Percentiles rank a stretch among this genome's conserved stretches.
phyloP scores from a whole-genome alignment of 2,113 vertebrate species.

The Dromiciops gliroides region DNA sequence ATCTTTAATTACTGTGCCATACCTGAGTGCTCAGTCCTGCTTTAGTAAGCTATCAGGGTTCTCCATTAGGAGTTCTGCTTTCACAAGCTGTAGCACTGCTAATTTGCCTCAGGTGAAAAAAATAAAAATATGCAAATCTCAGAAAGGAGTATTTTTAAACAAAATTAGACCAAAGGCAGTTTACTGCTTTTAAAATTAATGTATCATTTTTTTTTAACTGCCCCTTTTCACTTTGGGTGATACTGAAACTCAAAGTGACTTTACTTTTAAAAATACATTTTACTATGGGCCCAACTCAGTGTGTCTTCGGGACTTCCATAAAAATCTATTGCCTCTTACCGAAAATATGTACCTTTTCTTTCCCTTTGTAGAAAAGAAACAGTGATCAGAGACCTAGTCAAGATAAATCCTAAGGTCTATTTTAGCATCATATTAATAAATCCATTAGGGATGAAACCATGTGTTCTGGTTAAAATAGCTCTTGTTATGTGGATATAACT shows the following conservation, averaged over 20 bases:
- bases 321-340: neutral
- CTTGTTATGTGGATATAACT: neutral
- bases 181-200: neutral
- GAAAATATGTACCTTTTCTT: neutral
- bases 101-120: conserved; percentile 17
- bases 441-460: conserved; percentile 10
- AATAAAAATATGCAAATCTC: neutral
- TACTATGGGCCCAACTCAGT: neutral
- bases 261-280: neutral
- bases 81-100: neutral
- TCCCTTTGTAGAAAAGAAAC: neutral
- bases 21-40: neutral
- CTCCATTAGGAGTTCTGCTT: neutral
- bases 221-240: neutral
- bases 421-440: neutral
- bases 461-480: neutral
- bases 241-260: neutral
- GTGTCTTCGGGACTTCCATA: neutral
- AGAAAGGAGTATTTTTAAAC: neutral
- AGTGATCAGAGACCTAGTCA: neutral
- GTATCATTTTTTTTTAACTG: neutral
- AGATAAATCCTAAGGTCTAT: neutral
- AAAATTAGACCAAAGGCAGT: neutral
- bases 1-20: conserved; percentile 25
- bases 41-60: neutral